Evolutionary conservation across 2,113 vertebrate species (phyloP).

Genomic region (Bungarus multicinctus): DNA sequence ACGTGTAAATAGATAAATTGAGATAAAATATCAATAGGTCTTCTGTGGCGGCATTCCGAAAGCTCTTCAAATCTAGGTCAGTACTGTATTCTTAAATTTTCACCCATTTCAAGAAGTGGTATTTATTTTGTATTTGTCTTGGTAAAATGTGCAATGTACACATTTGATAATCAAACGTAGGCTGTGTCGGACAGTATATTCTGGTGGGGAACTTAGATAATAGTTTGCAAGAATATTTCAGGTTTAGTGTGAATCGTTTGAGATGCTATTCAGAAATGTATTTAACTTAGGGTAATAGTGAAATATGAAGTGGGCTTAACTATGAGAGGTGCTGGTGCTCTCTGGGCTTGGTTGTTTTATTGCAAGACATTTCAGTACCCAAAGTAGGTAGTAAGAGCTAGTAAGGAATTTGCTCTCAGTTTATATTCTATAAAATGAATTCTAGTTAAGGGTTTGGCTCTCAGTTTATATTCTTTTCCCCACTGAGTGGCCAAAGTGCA

Average conservation of each 20-base stretch:
- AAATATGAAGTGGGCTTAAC: background rate
- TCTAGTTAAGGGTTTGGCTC: too few relatives aligned
- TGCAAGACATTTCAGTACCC: background rate
- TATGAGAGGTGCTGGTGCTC: background rate
- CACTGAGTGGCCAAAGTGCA: too few relatives aligned
- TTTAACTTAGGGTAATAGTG: background rate
- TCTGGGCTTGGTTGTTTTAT: background rate
- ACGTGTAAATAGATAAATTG: background rate
- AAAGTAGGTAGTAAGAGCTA: background rate
- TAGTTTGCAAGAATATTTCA: background rate
- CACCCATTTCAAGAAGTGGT: background rate
- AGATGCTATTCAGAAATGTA: background rate
- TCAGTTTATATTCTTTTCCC: too few relatives aligned
- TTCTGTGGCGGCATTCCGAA: background rate
- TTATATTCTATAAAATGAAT: too few relatives aligned
- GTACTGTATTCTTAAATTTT: background rate
- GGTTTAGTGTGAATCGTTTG: background rate
- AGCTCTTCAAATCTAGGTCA: background rate
- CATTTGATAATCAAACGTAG: background rate
- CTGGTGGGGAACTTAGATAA: background rate
- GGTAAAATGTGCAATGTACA: background rate
- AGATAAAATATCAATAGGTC: background rate
- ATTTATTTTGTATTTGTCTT: background rate
- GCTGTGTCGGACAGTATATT: background rate
- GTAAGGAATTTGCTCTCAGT: background rate